Evolutionary conservation across 2,797 vertebrate genomes (phyloP).

Genomic region (Gadopsis marmoratus): DNA sequence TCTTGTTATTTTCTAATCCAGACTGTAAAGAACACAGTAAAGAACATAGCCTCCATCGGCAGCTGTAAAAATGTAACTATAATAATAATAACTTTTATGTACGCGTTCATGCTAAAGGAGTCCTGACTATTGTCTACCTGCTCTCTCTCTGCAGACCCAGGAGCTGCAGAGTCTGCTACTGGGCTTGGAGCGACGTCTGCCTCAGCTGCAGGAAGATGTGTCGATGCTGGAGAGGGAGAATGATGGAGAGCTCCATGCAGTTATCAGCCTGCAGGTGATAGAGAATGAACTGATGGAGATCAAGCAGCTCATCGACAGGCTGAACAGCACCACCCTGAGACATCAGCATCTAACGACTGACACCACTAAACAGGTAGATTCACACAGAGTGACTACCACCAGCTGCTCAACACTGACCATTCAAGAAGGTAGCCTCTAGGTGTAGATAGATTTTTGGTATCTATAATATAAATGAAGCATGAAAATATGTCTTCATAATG

Average conservation of each 20-base stretch:
- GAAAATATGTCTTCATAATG: no score
- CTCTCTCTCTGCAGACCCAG: constrained; percentile 55
- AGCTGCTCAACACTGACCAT: no score
- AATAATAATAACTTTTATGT: neutral
- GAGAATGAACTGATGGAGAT: constrained; percentile 81
- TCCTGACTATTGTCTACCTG: neutral
- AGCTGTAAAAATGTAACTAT: neutral
- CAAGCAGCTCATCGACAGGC: constrained; percentile 63
- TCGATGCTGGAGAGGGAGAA: constrained; percentile 77
- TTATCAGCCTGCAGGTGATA: constrained; percentile 77
- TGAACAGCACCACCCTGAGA: constrained; percentile 61
- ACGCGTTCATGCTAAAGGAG: neutral
- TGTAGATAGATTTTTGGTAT: neutral
- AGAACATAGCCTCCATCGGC: neutral
- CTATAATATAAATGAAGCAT: neutral
- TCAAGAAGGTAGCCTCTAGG: neutral
- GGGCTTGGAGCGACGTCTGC: constrained; percentile 76
- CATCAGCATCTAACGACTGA: constrained; percentile 39
- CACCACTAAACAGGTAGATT: constrained; percentile 63
- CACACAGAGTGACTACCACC: neutral
- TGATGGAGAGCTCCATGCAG: constrained; percentile 74
- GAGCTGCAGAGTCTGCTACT: constrained; percentile 70
- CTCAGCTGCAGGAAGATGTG: constrained; percentile 69
- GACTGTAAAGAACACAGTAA: neutral
- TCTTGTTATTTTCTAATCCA: neutral